Evolutionary conservation across 2,797 vertebrate species (phyloP), one percentile per base, ranked within the genome.

Genomic region (Poecilia velifera): DNA sequence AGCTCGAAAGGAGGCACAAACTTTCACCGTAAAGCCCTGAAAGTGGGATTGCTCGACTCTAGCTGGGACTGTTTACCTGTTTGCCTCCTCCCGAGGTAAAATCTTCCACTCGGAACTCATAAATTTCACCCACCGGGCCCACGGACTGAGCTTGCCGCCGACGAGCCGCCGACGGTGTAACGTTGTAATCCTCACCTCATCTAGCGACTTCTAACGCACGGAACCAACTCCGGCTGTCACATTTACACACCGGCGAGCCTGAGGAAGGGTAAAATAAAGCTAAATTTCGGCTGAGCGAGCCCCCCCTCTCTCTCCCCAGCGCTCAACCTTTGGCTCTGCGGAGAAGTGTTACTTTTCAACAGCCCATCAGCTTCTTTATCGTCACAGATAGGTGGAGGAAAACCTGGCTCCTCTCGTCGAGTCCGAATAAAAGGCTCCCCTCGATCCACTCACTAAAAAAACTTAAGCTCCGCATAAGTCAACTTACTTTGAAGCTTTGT

Each of bases 311-410:
- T 78, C 87, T 89, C 78, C 87, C 88, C 89, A 5, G 85, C 34
- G 90, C 92, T 93, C 92, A 93, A 94, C 92, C 93, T 94, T 95
- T 94, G 92, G 90, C 93, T 95, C 93, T 95, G 94, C 92, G 89
- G 93, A 93, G 92, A 95, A 95, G 95, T 95, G 95, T 92, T 94
- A 95, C 95, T 96, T 95, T 95, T 93, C 93, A 95, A 90, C 94
- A 95, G 92, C 94, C 93, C 94, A 94, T 95, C 94, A 94, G 94
- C 94, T 87, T 91, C 94, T 95, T 91, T 94, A 94, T 94, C 94
- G 94, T 94, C 94, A 95, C 90, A 94, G 92, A 93, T 91, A 95
- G 95, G 94, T 94, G 93, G 94, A 95, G 91, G 93, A 95, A 94
- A 93, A 95, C 92, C 94, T 94, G 94, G 94, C 94, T 94, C 88